Evolutionary conservation across 2,888 invertebrate species (phyloP).

Genomic region (Myathropa florea): DNA sequence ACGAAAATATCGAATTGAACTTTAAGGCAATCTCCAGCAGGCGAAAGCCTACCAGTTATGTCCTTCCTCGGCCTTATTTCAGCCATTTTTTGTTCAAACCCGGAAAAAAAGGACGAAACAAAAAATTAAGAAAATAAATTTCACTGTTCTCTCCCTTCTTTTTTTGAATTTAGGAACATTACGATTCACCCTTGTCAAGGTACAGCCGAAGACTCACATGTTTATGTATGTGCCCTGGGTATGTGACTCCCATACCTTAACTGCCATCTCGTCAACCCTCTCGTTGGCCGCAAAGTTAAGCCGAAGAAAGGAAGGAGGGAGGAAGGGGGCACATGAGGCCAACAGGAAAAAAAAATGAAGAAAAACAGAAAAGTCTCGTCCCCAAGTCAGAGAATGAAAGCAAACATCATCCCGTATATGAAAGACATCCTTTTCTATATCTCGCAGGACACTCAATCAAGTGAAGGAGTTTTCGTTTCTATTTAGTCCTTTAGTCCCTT

Average conservation of each 20-base stretch:
- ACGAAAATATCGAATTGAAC: conserved; percentile 41
- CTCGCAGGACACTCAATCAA: conserved; percentile 70
- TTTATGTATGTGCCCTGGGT: conserved; percentile 44
- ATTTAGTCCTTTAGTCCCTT: conserved; percentile 49
- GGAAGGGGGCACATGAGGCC: conserved; percentile 3
- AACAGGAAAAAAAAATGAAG: conserved; percentile 2
- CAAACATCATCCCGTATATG: conserved; percentile 63
- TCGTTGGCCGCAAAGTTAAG: conserved; percentile 65
- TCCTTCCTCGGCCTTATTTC: conserved; percentile 1
- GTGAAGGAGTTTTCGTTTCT: conserved; percentile 67
- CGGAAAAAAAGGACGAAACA: conserved; percentile 39
- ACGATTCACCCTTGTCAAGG: conserved; percentile 65
- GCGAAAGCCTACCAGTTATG: conserved; percentile 4
- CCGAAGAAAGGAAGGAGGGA: neutral
- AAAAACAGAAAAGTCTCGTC: neutral
- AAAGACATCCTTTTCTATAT: conserved; percentile 64
- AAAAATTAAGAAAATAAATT: conserved; percentile 66
- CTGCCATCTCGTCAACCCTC: conserved; percentile 54
- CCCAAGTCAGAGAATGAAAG: conserved; percentile 17
- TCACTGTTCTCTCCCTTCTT: conserved; percentile 8
- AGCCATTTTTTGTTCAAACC: conserved; percentile 32
- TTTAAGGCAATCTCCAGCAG: conserved; percentile 48
- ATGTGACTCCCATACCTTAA: conserved; percentile 57
- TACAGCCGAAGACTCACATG: conserved; percentile 34
- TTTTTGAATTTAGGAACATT: conserved; percentile 50